A percentile compares a stretch with the other conserved stretches of the same genome.
These are phyloP conservation scores for Scrobipalpa costella DNA, from an alignment of 2,888 invertebrate species.

Conservation along the genomic window DNA sequence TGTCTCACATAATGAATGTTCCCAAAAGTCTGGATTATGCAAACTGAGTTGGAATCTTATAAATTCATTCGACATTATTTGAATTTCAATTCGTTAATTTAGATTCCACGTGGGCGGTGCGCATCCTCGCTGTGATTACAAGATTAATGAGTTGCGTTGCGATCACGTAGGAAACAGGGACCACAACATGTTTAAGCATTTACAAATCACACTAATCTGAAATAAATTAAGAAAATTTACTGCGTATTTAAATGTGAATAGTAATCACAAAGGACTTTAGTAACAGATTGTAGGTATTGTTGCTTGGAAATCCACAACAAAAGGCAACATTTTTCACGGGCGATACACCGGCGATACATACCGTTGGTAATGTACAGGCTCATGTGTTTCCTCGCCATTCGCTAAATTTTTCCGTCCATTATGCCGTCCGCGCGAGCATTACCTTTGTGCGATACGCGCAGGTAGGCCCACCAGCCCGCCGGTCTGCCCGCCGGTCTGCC, in stretches of 20 bases:
- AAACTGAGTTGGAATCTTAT: constrained; percentile 5
- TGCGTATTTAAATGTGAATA: too few species aligned
- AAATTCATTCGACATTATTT: constrained; percentile 21
- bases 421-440: constrained; percentile 22
- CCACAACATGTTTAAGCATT: not conserved
- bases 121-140: not conserved
- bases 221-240: too few species aligned
- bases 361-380: not conserved
- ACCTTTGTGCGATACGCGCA: constrained; percentile 2
- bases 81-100: constrained; percentile 18
- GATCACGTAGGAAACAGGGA: not conserved
- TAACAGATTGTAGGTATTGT: not conserved
- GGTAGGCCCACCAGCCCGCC: constrained; percentile 1
- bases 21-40: not conserved
- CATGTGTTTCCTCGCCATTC: constrained; percentile 20
- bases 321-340: constrained; percentile 8
- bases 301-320: constrained; percentile 12
- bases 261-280: not conserved
- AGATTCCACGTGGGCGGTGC: not conserved
- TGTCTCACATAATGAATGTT: not conserved
- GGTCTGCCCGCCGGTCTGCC: not conserved
- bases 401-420: constrained; percentile 23
- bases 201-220: too few species aligned
- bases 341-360: constrained; percentile 4
- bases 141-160: not conserved